Conservation (phyloP, 64 coral and sea anemone genomes). For the Dendrophyllia cribrosa region DNA sequence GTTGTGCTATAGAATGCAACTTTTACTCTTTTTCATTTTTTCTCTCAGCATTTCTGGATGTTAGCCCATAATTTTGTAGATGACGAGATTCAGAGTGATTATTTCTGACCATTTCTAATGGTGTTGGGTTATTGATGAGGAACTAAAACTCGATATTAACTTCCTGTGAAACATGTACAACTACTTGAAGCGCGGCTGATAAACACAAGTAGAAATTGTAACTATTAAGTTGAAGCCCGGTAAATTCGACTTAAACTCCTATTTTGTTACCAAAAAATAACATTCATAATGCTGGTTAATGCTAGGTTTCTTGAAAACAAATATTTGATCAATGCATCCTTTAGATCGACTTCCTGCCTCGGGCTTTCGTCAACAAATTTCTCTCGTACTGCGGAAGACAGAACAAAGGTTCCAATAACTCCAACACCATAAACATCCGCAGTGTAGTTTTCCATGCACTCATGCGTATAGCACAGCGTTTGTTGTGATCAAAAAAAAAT, state of each 20-base stretch:
- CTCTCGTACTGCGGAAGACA: not conserved
- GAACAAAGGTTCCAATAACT: not conserved
- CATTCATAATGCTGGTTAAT: not conserved
- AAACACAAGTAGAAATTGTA: not conserved
- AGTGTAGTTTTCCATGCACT: not conserved
- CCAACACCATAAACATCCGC: constrained; percentile 22
- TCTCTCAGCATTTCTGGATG: too few relatives aligned
- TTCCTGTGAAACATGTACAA: too few relatives aligned
- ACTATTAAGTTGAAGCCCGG: not conserved
- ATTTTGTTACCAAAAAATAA: too few relatives aligned
- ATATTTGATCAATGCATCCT: not conserved
- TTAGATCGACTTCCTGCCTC: not conserved
- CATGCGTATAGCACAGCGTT: not conserved
- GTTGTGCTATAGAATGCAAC: too few relatives aligned
- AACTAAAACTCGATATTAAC: too few relatives aligned
- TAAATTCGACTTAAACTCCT: too few relatives aligned
- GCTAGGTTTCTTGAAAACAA: not conserved
- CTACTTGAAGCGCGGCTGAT: not conserved
- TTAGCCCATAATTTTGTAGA: too few relatives aligned
- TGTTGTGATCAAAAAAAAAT: not conserved
- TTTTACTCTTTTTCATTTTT: too few relatives aligned
- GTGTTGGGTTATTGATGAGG: too few relatives aligned
- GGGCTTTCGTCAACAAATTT: too few relatives aligned
- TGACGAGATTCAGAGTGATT: too few relatives aligned
- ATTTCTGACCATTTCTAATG: too few relatives aligned